These are phyloP conservation scores for Cantharis rufa DNA, from an alignment of 2,888 invertebrate genomes.

Conservation along the genomic window DNA sequence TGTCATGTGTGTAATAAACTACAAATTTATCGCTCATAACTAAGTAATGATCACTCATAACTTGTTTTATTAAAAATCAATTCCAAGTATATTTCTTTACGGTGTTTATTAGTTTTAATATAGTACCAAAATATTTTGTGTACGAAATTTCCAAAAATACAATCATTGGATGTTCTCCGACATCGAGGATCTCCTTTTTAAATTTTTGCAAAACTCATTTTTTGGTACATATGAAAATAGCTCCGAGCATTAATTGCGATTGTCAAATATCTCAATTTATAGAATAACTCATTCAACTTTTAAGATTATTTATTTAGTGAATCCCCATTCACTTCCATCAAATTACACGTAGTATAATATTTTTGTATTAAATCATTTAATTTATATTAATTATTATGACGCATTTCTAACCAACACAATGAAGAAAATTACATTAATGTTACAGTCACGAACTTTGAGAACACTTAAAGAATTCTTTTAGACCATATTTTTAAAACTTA, in stretches of 20 bases:
- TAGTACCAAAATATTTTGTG: too few relatives aligned
- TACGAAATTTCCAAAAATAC: too few relatives aligned
- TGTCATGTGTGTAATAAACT: constrained; percentile 32
- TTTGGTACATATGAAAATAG: too few relatives aligned
- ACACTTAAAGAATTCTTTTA: not conserved
- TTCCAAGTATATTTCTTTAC: not conserved
- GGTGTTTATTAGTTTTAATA: not conserved
- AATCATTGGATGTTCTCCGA: too few relatives aligned
- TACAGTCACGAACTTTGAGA: not conserved
- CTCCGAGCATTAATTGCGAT: too few relatives aligned
- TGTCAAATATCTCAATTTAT: too few relatives aligned
- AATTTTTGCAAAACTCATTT: too few relatives aligned
- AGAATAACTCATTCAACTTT: too few relatives aligned
- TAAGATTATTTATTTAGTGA: too few relatives aligned
- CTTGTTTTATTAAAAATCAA: constrained; percentile 29
- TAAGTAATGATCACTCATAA: constrained; percentile 31
- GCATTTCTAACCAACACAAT: not conserved
- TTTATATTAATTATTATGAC: not conserved
- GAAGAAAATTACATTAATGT: not conserved
- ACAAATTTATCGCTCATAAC: constrained; percentile 22
- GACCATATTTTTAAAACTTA: not conserved
- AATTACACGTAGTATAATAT: not conserved
- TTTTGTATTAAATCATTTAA: not conserved
- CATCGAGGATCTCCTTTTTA: too few relatives aligned
- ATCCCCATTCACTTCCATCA: too few relatives aligned